Conservation (phyloP, 1,140 invertebrate genomes). For the Paracyclopina nana region DNA sequence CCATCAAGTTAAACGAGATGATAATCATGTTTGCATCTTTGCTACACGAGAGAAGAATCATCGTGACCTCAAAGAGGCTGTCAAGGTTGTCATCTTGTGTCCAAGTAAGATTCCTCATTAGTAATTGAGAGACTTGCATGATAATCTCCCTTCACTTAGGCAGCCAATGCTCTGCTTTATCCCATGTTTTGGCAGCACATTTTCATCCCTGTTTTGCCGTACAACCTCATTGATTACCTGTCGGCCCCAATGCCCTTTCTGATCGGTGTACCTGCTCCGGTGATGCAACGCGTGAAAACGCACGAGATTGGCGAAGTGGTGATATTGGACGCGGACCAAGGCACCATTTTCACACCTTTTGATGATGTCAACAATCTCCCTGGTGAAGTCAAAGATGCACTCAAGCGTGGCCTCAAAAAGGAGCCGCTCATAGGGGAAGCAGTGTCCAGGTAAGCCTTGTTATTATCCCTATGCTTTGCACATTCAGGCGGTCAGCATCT, state of each 20-base stretch:
- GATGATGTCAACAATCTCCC: constrained; percentile 67
- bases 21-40: constrained; percentile 80
- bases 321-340: constrained; percentile 69
- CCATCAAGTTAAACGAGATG: constrained; percentile 76
- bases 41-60: constrained; percentile 72
- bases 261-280: constrained; percentile 65
- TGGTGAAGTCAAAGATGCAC: constrained; percentile 39
- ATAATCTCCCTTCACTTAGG: too few relatives aligned
- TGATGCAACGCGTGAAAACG: constrained; percentile 41
- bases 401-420: constrained; percentile 29
- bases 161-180: constrained; percentile 75
- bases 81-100: constrained; percentile 74
- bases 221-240: constrained; percentile 68
- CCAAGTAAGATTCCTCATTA: too few relatives aligned
- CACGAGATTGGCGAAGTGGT: constrained; percentile 72
- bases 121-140: too few relatives aligned
- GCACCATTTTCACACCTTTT: constrained; percentile 60
- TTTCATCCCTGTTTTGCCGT: constrained; percentile 78
- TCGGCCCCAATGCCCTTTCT: constrained; percentile 26
- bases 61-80: constrained; percentile 65
- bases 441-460: too few relatives aligned
- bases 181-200: constrained; percentile 97
- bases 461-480: too few relatives aligned
- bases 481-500: constrained; percentile 1
- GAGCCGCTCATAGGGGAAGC: too few relatives aligned